Evolutionary conservation across 1,140 invertebrate species (phyloP).

Genomic region (Eriocheir sinensis): DNA sequence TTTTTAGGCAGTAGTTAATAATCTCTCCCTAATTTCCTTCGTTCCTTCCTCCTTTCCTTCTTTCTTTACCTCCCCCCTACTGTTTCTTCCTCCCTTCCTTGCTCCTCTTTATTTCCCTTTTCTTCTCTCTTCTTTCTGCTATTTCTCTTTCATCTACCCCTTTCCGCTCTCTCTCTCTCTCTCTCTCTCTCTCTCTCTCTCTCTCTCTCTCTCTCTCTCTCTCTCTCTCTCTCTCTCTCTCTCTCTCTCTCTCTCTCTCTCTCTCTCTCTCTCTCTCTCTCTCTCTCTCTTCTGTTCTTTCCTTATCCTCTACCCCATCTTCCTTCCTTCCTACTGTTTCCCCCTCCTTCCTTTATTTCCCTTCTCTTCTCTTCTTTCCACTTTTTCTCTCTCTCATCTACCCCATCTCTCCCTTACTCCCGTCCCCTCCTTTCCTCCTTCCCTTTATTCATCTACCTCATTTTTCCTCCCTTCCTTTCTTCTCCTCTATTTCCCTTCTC

Average conservation of each 20-base stretch:
- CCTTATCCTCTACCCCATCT: neutral
- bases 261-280: neutral
- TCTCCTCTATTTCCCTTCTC: neutral
- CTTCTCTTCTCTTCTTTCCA: neutral
- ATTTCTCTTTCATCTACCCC: too few relatives aligned
- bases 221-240: too few relatives aligned
- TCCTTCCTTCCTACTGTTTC: neutral
- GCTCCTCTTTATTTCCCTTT: too few relatives aligned
- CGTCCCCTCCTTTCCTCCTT: neutral
- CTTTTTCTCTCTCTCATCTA: neutral
- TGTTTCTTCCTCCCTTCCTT: too few relatives aligned
- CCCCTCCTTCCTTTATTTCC: neutral
- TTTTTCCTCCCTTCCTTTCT: neutral
- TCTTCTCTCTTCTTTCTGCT: too few relatives aligned
- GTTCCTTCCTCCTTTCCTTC: too few relatives aligned
- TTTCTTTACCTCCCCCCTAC: too few relatives aligned
- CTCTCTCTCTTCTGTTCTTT: slow-evolving; percentile 44
- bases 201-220: too few relatives aligned
- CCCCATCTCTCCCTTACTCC: neutral
- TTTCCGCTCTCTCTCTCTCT: too few relatives aligned
- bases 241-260: neutral
- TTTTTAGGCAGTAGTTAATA: too few relatives aligned
- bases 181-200: too few relatives aligned
- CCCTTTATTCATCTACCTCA: neutral
- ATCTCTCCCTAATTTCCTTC: too few relatives aligned